Percentiles rank a stretch among this genome's conserved stretches.
These are phyloP conservation scores for Montipora sp. DNA, from an alignment of 64 coral and sea anemone genomes.

Conservation along the genomic window DNA sequence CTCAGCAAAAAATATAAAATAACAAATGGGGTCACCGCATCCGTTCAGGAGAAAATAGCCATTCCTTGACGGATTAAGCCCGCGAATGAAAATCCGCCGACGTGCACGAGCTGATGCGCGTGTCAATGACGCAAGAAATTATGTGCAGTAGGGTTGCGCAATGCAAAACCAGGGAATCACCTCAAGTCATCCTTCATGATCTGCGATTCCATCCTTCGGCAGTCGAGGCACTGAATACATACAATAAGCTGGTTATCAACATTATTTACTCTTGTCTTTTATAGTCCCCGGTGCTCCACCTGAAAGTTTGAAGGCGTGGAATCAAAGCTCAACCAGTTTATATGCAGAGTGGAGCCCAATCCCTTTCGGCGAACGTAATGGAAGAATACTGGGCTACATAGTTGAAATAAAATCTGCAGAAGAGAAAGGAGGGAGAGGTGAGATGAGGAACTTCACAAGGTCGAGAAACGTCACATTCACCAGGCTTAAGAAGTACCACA, in stretches of 20 bases:
- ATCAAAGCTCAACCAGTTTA: constrained; percentile 13
- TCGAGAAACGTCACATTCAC: neutral
- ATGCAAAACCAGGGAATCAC: too few species aligned
- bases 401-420: neutral
- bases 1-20: too few species aligned
- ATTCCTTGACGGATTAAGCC: too few species aligned
- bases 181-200: too few species aligned
- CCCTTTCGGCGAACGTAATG: neutral
- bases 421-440: neutral
- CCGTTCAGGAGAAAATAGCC: too few species aligned
- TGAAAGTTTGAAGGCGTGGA: constrained; percentile 7
- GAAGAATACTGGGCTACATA: constrained; percentile 18
- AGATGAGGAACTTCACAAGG: neutral
- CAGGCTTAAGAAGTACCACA: neutral
- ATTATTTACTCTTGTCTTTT: neutral
- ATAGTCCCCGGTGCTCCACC: constrained; percentile 7
- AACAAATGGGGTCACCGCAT: too few species aligned
- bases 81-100: too few species aligned
- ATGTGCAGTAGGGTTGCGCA: too few species aligned
- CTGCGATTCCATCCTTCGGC: too few species aligned
- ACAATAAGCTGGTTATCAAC: neutral
- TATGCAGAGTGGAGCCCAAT: neutral
- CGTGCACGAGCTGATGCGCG: too few species aligned
- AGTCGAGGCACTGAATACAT: too few species aligned
- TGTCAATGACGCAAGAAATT: too few species aligned